Conservation (phyloP, 2,113 vertebrate genomes). For the Sialia sialis region DNA sequence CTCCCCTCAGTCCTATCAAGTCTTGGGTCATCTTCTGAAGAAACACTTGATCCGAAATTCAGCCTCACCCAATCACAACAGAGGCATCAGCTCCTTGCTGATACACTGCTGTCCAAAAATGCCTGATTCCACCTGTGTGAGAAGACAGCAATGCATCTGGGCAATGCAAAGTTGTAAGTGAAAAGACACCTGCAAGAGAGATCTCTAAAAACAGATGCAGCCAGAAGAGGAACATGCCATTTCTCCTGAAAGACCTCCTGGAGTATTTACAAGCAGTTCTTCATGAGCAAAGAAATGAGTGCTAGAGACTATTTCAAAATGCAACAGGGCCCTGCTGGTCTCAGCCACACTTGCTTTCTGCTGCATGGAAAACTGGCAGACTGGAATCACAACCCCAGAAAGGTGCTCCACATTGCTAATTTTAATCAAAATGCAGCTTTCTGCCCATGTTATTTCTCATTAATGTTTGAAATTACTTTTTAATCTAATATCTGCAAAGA, state of each 20-base stretch:
- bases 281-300: background rate
- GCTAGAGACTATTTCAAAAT: background rate
- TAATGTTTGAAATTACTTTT: conserved; percentile 26
- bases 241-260: background rate
- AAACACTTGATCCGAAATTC: background rate
- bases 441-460: background rate
- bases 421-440: background rate
- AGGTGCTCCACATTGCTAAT: background rate
- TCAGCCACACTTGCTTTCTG: background rate
- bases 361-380: background rate
- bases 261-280: background rate
- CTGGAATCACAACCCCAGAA: background rate
- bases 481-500: background rate
- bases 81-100: background rate
- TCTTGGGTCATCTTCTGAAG: background rate
- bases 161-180: background rate
- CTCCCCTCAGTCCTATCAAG: background rate
- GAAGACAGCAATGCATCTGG: background rate
- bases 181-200: background rate
- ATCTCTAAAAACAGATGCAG: background rate
- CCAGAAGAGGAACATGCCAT: background rate
- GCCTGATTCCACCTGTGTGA: background rate
- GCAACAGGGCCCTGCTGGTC: background rate
- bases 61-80: background rate
- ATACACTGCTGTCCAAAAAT: background rate